These are phyloP conservation scores for Platycheirus rosarum DNA, from an alignment of 2,888 invertebrate species.

Conservation along the genomic window DNA sequence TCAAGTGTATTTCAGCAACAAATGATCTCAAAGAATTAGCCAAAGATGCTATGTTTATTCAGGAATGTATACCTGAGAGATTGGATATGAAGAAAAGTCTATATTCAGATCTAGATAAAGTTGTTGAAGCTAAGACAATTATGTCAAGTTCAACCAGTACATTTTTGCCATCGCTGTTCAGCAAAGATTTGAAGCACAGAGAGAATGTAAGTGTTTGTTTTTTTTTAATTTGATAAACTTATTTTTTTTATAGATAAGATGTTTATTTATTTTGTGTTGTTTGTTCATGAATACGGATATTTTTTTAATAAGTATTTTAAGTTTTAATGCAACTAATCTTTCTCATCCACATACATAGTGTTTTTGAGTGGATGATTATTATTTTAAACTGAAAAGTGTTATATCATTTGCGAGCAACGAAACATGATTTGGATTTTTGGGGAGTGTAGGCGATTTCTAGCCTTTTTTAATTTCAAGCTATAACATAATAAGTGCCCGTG, in stretches of 20 bases:
- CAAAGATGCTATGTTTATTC: conserved; percentile 90
- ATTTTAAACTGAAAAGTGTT: no score
- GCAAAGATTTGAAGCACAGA: conserved; percentile 89
- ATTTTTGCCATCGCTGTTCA: conserved; percentile 93
- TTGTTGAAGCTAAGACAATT: conserved; percentile 90
- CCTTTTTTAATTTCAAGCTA: no score
- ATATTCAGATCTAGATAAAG: conserved; percentile 89
- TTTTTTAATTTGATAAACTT: not conserved
- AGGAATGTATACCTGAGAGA: conserved; percentile 97
- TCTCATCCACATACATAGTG: no score
- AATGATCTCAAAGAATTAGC: conserved; percentile 88
- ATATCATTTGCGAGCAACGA: no score
- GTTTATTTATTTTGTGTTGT: not conserved
- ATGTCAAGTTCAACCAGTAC: conserved; percentile 97
- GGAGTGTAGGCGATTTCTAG: no score
- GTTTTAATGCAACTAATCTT: no score
- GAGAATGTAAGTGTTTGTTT: conserved; percentile 83
- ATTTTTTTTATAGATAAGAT: not conserved
- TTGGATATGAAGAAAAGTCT: conserved; percentile 92
- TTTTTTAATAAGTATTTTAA: no score
- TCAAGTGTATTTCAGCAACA: conserved; percentile 89
- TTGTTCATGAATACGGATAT: no score
- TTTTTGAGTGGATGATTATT: no score
- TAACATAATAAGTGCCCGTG: no score
- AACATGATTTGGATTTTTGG: no score